phyloP scores from a whole-genome alignment of 2,888 invertebrate species.

The Brachyptera putata region DNA sequence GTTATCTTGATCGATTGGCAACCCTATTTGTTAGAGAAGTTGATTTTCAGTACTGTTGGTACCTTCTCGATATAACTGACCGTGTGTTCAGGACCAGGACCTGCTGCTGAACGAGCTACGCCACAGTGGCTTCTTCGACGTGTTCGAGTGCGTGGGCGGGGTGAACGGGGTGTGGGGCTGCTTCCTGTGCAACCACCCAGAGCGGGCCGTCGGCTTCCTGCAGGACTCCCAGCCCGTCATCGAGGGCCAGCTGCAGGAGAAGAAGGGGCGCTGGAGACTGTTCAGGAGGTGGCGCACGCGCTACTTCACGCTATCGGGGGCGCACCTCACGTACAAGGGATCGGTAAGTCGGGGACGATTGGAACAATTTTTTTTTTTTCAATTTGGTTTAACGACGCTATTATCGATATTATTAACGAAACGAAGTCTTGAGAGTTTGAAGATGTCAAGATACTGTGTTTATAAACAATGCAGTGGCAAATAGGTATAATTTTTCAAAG shows the following conservation, averaged over 20 bases:
- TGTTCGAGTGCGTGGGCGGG: conserved; percentile 73
- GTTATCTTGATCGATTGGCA: too few relatives aligned
- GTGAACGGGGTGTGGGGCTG: conserved; percentile 71
- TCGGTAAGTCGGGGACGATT: conserved; percentile 55
- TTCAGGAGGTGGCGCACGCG: conserved; percentile 89
- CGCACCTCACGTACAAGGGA: conserved; percentile 82
- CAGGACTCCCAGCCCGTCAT: conserved; percentile 80
- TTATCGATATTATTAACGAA: background rate
- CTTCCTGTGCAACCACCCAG: conserved; percentile 90
- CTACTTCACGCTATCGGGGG: conserved; percentile 90
- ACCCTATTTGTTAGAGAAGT: too few relatives aligned
- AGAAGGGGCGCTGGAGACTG: conserved; percentile 87
- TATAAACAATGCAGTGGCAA: too few relatives aligned
- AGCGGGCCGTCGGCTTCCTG: conserved; percentile 54
- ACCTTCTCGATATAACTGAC: too few relatives aligned
- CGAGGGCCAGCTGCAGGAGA: conserved; percentile 86
- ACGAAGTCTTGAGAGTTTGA: background rate
- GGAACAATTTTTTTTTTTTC: background rate
- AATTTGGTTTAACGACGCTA: background rate
- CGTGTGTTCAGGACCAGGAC: conserved; percentile 81
- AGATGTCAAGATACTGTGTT: too few relatives aligned
- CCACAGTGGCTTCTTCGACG: conserved; percentile 85
- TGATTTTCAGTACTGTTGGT: too few relatives aligned
- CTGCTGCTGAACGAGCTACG: conserved; percentile 79
- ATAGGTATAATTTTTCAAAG: too few relatives aligned